Conservation (phyloP, 2,113 vertebrate species). For the Brachyhypopomus occidentalis region DNA sequence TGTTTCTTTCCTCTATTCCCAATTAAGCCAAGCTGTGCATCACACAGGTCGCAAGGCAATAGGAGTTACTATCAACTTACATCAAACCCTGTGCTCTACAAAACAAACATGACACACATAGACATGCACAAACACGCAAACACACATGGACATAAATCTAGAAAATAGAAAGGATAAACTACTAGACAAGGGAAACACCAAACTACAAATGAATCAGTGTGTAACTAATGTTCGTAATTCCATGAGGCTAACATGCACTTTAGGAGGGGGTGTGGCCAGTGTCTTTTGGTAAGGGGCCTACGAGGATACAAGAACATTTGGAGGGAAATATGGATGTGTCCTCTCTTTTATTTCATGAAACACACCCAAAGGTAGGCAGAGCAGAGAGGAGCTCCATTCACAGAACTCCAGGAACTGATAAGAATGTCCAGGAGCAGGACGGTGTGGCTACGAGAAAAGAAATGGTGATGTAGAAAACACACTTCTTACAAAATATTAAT, state of each 20-base stretch:
- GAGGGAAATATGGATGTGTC: too few species aligned
- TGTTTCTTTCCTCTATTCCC: neutral
- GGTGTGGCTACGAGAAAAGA: too few species aligned
- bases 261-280: neutral
- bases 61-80: neutral
- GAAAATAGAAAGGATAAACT: neutral
- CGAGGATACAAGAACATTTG: too few species aligned
- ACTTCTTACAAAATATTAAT: neutral
- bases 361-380: too few species aligned
- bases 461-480: neutral
- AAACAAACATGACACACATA: conserved; percentile 4
- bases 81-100: neutral
- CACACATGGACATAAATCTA: neutral
- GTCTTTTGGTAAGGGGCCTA: too few species aligned
- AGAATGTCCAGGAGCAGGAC: too few species aligned
- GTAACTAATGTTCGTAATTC: neutral
- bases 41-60: neutral
- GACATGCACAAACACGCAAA: neutral
- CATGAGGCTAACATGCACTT: neutral
- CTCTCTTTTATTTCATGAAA: too few species aligned
- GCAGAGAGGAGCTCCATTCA: too few species aligned
- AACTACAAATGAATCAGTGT: neutral
- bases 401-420: too few species aligned
- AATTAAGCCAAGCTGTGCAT: conserved; percentile 23
- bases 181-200: neutral